These are phyloP conservation scores for Abscondita cerata DNA, from an alignment of 2,888 invertebrate genomes.

Conservation along the genomic window DNA sequence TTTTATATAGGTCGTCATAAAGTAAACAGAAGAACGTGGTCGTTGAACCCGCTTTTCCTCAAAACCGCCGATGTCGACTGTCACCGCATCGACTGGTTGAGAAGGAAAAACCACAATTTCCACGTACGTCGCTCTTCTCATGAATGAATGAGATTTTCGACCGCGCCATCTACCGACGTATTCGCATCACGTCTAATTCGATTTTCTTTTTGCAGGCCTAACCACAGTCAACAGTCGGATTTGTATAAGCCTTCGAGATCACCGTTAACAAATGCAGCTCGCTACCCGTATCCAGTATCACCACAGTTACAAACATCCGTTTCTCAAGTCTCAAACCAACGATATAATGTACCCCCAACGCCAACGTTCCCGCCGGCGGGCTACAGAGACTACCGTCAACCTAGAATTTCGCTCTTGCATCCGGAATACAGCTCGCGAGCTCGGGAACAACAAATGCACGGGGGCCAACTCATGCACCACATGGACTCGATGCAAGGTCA, in stretches of 20 bases:
- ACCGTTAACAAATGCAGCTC: constrained; percentile 53
- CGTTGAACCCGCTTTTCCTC: background rate
- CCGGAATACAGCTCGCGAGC: constrained; percentile 57
- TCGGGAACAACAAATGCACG: constrained; percentile 53
- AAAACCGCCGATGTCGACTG: background rate
- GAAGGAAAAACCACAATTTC: background rate
- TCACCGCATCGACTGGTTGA: background rate
- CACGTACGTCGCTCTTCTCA: background rate
- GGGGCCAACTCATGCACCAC: constrained; percentile 61
- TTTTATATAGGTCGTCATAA: constrained; percentile 26
- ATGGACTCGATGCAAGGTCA: constrained; percentile 56
- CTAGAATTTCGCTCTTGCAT: constrained; percentile 74
- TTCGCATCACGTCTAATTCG: no score
- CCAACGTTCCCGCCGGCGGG: constrained; percentile 57
- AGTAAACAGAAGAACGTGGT: constrained; percentile 18
- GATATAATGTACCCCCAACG: constrained; percentile 38
- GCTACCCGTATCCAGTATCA: constrained; percentile 60
- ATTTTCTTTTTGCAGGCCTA: constrained; percentile 40
- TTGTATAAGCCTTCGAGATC: constrained; percentile 58
- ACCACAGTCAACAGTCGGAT: constrained; percentile 49
- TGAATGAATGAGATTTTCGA: background rate
- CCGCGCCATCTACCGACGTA: background rate
- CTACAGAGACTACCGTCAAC: constrained; percentile 62
- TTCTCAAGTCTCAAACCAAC: constrained; percentile 42
- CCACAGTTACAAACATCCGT: constrained; percentile 36